Evolutionary conservation across 2,888 invertebrate species (phyloP), one percentile per base, ranked within the genome.

Genomic region (Apodemia hepburni): DNA sequence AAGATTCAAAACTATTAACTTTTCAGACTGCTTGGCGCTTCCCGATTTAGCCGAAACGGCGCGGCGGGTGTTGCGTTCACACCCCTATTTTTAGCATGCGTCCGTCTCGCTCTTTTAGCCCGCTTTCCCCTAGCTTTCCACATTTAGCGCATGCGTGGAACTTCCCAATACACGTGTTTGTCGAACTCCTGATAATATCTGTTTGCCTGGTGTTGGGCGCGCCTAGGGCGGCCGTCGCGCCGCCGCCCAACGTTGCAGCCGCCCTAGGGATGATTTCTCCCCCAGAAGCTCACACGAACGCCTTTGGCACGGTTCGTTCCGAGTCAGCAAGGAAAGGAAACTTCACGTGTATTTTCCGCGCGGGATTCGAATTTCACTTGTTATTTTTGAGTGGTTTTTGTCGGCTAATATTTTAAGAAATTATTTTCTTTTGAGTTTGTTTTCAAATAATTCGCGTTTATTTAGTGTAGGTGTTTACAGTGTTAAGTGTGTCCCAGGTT

Each of bases 1-100:
- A 63, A 69, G 69, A 69, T 62, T 72, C 74, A 75, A 75, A 75
- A 69, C 69, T 66, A 66, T 69, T 61, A 83, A 83, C 80, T 83
- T 87, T 80, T 78, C 84, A 91, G 90, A 91, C 90, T 85, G 90
- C 87, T 85, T 90, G 90, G 82, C 89, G 89, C 86, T 84, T 81
- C 87, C 82, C 76, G 76, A 85, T 84, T 84, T 87, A 86, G 81
- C 75, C 73, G 73, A 45, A 45, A 45, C 45, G 15, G 45, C n/a
- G 70, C 70, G 61, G 58, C 61, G 61, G 42, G 27, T 42, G 68
- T 80, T 79, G 73, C 77, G 70, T 70, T 82, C 82, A 67, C 79
- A 79, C 85, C 78, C 81, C 77, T 85, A 82, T 82, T 81, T 82
- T 83, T 78, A 81, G 78, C 71, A 61, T 76, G 68, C 64, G 15